Conservation (phyloP, 2,888 invertebrate species). For the Pyrrhia umbra region DNA sequence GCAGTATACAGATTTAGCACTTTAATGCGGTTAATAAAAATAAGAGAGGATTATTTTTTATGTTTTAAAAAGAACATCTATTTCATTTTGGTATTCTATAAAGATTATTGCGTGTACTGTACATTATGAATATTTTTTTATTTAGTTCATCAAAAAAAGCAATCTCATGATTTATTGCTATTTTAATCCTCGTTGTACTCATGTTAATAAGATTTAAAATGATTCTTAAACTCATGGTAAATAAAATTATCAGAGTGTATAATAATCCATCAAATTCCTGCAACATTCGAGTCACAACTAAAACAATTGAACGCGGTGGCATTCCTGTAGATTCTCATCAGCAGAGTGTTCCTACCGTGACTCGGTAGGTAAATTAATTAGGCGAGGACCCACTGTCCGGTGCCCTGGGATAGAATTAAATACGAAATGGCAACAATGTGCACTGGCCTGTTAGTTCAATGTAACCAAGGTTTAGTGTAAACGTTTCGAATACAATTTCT, state of each 20-base stretch:
- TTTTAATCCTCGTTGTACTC: not conserved
- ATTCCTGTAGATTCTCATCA: slow-evolving; percentile 54
- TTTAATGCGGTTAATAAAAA: no score
- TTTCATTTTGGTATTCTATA: no score
- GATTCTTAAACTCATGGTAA: no score
- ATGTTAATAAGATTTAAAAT: not conserved
- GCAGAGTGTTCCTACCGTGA: slow-evolving; percentile 50
- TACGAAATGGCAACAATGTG: slow-evolving; percentile 47
- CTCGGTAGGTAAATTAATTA: slow-evolving; percentile 68
- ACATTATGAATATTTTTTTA: no score
- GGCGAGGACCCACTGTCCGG: slow-evolving; percentile 51
- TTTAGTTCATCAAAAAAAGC: no score
- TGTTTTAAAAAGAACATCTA: no score
- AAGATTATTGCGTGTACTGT: no score
- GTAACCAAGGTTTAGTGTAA: slow-evolving; percentile 23
- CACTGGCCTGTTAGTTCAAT: slow-evolving; percentile 32
- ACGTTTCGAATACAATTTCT: slow-evolving; percentile 2
- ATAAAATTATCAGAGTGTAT: no score
- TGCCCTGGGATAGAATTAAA: slow-evolving; percentile 58
- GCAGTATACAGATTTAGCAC: no score
- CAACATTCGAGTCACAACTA: not conserved
- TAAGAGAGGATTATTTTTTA: no score
- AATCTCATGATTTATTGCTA: not conserved
- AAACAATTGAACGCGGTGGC: slow-evolving; percentile 13
- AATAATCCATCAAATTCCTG: not conserved